Conservation (phyloP, 2,113 vertebrate genomes). For the Psephotus haematonotus region DNA sequence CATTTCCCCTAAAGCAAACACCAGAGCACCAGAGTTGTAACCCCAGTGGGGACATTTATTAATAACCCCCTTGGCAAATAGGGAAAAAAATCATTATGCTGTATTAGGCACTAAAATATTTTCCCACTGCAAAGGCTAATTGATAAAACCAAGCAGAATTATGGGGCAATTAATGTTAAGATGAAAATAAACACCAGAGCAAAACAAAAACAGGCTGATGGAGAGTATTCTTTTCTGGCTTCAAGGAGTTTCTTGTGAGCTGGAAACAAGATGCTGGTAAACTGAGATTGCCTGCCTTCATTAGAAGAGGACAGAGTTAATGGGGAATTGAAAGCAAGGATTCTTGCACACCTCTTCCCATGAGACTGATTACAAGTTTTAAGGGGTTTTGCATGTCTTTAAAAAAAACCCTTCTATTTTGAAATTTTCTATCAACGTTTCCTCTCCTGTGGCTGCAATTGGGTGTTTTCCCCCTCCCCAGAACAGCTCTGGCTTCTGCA, state of each 20-base stretch:
- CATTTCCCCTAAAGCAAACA: slow-evolving; percentile 83
- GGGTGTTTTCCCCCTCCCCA: background rate
- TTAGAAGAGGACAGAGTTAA: background rate
- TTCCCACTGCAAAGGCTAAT: slow-evolving; percentile 77
- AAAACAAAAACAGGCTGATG: slow-evolving; percentile 64
- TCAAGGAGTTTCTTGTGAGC: background rate
- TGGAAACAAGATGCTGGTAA: slow-evolving; percentile 15
- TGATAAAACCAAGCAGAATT: slow-evolving; percentile 72
- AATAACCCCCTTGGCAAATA: slow-evolving; percentile 80
- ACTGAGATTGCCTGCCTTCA: background rate
- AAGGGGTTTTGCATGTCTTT: background rate
- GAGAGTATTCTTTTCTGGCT: background rate
- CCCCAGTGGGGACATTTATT: slow-evolving; percentile 81
- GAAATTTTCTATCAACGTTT: background rate
- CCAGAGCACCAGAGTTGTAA: slow-evolving; percentile 75
- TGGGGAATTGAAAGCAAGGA: background rate
- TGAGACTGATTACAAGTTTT: background rate
- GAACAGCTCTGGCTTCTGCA: background rate
- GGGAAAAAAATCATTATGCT: slow-evolving; percentile 79
- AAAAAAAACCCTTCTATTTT: background rate
- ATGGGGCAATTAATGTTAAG: slow-evolving; percentile 73
- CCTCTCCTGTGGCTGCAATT: background rate
- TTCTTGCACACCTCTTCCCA: background rate
- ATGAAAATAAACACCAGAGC: slow-evolving; percentile 53
- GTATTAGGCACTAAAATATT: slow-evolving; percentile 75